Conservation (phyloP, 2,888 invertebrate genomes). For the Thumatha senex region DNA sequence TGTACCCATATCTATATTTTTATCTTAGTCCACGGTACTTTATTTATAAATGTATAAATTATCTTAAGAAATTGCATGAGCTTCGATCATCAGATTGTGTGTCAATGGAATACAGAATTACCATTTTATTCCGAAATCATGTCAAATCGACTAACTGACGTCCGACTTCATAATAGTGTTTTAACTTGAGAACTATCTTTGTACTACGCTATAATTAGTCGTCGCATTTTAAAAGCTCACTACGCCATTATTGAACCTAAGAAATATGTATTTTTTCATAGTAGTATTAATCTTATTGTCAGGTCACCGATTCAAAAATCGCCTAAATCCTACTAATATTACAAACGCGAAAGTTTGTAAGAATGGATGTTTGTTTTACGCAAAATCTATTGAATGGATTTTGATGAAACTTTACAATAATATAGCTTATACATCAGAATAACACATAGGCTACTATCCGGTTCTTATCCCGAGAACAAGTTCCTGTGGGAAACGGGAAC, state of each 20-base stretch:
- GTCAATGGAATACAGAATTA: conserved; percentile 17
- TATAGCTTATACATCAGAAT: too few relatives aligned
- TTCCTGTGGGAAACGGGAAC: too few relatives aligned
- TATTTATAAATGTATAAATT: conserved; percentile 57
- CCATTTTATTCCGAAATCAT: conserved; percentile 28
- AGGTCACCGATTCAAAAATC: too few relatives aligned
- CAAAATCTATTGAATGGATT: too few relatives aligned
- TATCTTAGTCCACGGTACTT: conserved; percentile 65
- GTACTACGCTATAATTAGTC: conserved; percentile 45
- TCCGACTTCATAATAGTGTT: conserved; percentile 50
- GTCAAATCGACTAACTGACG: conserved; percentile 43
- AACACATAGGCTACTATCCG: too few relatives aligned
- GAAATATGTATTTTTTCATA: too few relatives aligned
- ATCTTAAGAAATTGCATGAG: conserved; percentile 60
- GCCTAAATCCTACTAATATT: too few relatives aligned
- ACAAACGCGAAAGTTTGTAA: too few relatives aligned
- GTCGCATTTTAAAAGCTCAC: conserved; percentile 44
- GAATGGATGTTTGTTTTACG: too few relatives aligned
- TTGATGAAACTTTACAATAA: too few relatives aligned
- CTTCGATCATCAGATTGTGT: conserved; percentile 48
- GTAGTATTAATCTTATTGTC: too few relatives aligned
- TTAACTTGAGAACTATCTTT: conserved; percentile 42
- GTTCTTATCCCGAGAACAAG: too few relatives aligned
- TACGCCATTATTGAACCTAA: conserved; percentile 8
- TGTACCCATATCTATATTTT: conserved; percentile 51